phyloP scores from a whole-genome alignment of 2,888 invertebrate species.

The Polyommatus iphigenia region DNA sequence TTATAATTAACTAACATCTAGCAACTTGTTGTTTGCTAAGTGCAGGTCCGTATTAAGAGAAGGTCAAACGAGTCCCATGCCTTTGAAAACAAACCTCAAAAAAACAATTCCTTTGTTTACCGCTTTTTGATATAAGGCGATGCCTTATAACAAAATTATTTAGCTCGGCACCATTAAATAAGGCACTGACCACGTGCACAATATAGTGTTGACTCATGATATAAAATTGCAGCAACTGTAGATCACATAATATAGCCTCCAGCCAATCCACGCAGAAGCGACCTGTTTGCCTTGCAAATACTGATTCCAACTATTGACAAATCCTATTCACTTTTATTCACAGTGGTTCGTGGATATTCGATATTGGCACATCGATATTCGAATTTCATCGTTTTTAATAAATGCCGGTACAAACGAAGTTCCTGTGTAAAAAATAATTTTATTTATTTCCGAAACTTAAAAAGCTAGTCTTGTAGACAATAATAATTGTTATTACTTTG shows the following conservation, averaged over 20 bases:
- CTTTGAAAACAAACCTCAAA: too few relatives aligned
- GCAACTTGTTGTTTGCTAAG: too few relatives aligned
- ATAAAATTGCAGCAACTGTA: conserved; percentile 47
- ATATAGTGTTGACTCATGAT: conserved; percentile 48
- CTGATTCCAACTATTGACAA: conserved; percentile 51
- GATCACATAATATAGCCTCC: not conserved
- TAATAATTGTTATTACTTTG: too few relatives aligned
- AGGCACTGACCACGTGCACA: not conserved
- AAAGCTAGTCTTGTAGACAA: too few relatives aligned
- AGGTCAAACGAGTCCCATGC: too few relatives aligned
- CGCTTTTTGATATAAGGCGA: too few relatives aligned
- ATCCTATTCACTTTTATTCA: conserved; percentile 53
- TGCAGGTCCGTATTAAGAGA: too few relatives aligned
- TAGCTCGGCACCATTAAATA: not conserved
- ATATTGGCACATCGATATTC: conserved; percentile 28
- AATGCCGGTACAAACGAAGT: not conserved
- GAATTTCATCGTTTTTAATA: not conserved
- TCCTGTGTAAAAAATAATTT: not conserved
- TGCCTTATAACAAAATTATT: too few relatives aligned
- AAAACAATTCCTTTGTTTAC: too few relatives aligned
- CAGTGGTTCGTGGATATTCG: conserved; percentile 32
- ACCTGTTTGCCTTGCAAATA: conserved; percentile 57
- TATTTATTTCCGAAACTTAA: too few relatives aligned
- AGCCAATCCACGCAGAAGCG: conserved; percentile 50
- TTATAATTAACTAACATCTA: too few relatives aligned